Conservation (phyloP, 2,888 invertebrate species). For the Omphaloscelis lunosa region DNA sequence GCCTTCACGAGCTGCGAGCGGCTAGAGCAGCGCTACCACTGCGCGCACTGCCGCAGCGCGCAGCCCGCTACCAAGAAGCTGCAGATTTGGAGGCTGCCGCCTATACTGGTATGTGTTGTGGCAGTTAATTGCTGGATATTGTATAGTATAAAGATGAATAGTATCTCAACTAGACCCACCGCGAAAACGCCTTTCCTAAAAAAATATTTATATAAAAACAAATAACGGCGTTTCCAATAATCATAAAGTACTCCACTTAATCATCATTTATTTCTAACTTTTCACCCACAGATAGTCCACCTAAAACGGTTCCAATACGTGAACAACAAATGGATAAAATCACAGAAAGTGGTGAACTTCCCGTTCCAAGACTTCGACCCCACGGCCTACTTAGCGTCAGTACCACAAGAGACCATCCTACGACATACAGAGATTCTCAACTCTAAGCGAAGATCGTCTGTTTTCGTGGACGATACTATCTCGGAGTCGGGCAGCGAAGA, state of each 20-base stretch:
- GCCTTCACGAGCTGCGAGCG: conserved; percentile 97
- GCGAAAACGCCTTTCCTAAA: no score
- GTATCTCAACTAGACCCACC: not conserved
- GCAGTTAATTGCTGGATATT: not conserved
- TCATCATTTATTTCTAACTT: not conserved
- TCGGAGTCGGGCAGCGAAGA: conserved; percentile 77
- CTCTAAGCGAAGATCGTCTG: conserved; percentile 64
- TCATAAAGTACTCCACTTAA: not conserved
- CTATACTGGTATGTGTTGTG: conserved; percentile 90
- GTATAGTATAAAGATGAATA: not conserved
- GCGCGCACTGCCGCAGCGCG: conserved; percentile 95
- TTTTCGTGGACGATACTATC: conserved; percentile 71
- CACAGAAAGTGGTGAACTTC: conserved; percentile 97
- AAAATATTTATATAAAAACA: no score
- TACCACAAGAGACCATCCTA: conserved; percentile 94
- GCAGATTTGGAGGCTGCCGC: conserved; percentile 97
- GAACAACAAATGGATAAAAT: conserved; percentile 98
- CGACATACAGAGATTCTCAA: conserved; percentile 91
- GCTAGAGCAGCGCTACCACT: conserved; percentile 96
- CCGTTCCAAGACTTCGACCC: conserved; percentile 97
- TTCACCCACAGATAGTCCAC: conserved; percentile 94
- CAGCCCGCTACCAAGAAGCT: conserved; percentile 97
- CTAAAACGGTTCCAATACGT: conserved; percentile 97
- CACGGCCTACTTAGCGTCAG: conserved; percentile 95
- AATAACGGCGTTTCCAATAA: no score